phyloP scores from a whole-genome alignment of 2,113 vertebrate genomes.

The Laticauda colubrina region DNA sequence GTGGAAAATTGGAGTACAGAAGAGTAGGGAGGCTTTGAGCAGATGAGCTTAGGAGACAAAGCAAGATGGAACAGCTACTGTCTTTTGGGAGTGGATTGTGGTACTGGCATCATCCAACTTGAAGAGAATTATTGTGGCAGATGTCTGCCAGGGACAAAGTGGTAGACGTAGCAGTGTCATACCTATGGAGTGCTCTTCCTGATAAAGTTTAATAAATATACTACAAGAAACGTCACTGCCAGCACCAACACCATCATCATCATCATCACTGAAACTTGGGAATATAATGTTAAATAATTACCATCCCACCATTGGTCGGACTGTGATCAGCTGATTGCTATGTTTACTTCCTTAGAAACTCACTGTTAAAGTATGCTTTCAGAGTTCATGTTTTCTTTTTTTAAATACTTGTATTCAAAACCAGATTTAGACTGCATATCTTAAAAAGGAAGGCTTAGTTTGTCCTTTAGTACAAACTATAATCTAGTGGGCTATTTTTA shows the following conservation, averaged over 20 bases:
- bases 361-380: not conserved
- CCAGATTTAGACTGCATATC: too few relatives aligned
- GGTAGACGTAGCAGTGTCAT: not conserved
- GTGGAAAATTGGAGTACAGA: rapidly evolving
- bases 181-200: not conserved
- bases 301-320: not conserved
- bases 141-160: not conserved
- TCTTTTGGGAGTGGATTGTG: not conserved
- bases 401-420: not conserved
- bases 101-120: not conserved
- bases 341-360: not conserved
- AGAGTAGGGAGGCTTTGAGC: not conserved
- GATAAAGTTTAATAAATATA: not conserved
- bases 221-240: not conserved
- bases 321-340: not conserved
- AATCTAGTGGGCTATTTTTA: not conserved
- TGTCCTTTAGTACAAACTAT: not conserved
- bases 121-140: not conserved
- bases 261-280: not conserved
- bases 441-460: not conserved
- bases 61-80: not conserved
- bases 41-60: not conserved
- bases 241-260: not conserved
- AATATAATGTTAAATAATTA: not conserved
- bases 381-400: not conserved